Base-by-base conservation (phyloP, 2,888 invertebrate genomes). In the Scrobipalpa atriplicella region DNA sequence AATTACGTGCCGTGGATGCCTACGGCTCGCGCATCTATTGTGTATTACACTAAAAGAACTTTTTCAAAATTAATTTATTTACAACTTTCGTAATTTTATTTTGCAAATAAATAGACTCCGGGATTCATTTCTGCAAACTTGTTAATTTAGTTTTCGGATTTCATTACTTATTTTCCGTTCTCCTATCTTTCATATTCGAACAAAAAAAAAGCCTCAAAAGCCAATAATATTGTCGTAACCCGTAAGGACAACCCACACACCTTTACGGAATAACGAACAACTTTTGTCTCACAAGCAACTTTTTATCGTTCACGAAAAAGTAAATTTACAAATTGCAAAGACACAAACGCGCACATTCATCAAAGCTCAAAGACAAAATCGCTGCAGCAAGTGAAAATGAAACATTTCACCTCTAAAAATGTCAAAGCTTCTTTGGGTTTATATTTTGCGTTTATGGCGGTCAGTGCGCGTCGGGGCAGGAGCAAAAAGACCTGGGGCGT, bases 381-480 rank as follows among this genome's bases (percentile, higher is more conserved):
- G 78, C 81, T 78, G 84, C 74, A 79, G 79, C 77, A 75, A 85
- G 81, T 86, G 79, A 80, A 86, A 89, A 89, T 86, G 84, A 84
- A 90, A 87, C 85, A 80, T 88, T 92, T 89, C 85, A 86, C 86
- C 83, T 87, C 83, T 85, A 85, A 90, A 78, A 92, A 90, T 88
- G 90, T 90, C 91, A 91, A 91, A 92, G 84, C 85, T 89, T 87
- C 89, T 90, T 90, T 89, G 80, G 86, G 89, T 90, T 90, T 92
- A 90, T 90, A 91, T 92, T 92, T 92, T 90, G 90, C 90, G 90
- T 90, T 90, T 89, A 90, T 89, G 87, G 89, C 86, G 91, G 91
- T 88, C 90, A 90, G 80, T 85, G 83, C 85, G 85, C 86, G 83
- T 84, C 80, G 84, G 78, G 83, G 84, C 82, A 86, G 79, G 84